A percentile compares a stretch with the other conserved stretches of the same genome.
Conservation (phyloP, 2,113 vertebrate genomes). For the Columba janthina region DNA sequence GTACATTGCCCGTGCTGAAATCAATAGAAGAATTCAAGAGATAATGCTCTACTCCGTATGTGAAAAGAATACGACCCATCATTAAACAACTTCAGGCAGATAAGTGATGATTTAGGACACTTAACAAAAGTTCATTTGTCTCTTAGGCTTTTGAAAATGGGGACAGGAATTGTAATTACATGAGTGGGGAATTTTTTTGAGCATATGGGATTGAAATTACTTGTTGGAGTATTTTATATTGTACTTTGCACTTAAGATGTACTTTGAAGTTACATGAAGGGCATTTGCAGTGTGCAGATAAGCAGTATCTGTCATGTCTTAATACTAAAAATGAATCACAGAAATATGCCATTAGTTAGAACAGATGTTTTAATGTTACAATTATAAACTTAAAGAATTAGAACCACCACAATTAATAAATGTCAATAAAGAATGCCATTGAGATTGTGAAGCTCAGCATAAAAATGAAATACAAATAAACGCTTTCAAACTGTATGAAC, state of each 20-base stretch:
- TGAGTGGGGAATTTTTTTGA: background rate
- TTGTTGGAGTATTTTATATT: background rate
- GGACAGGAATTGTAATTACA: background rate
- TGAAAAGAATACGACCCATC: background rate
- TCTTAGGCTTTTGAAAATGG: constrained; percentile 30
- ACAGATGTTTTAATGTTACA: constrained; percentile 1
- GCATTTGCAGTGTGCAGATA: background rate
- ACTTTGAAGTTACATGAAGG: constrained; percentile 40
- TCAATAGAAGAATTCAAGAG: background rate
- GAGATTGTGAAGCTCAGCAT: background rate
- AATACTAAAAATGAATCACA: constrained; percentile 13
- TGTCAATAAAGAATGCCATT: background rate
- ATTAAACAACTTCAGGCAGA: constrained; percentile 8
- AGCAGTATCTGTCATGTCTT: background rate
- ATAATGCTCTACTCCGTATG: background rate
- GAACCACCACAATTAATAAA: constrained; percentile 4
- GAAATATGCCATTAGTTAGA: background rate
- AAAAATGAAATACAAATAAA: constrained; percentile 16
- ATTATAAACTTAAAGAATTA: constrained; percentile 3
- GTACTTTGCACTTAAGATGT: background rate
- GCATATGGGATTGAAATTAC: background rate
- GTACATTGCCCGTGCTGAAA: background rate
- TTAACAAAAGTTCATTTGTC: background rate
- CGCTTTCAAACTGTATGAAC: background rate
- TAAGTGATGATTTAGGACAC: background rate